Conservation (phyloP, 2,113 vertebrate species). For the Noturus placidus region DNA sequence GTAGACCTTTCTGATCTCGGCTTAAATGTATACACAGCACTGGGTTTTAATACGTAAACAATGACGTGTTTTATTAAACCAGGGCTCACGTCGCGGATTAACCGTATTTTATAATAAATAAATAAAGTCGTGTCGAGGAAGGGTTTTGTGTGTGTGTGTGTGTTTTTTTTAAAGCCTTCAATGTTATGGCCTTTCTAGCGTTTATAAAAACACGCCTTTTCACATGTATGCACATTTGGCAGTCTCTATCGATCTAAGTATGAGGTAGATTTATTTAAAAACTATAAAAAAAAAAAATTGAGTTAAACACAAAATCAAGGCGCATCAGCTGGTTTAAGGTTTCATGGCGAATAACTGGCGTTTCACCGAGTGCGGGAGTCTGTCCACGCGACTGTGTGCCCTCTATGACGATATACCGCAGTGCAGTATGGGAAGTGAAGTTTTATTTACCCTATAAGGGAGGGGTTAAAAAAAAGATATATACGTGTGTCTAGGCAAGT, state of each 20-base stretch:
- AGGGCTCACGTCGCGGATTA: not conserved
- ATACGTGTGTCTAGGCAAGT: not conserved
- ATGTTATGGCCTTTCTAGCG: not conserved
- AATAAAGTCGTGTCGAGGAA: not conserved
- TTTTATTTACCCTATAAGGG: not conserved
- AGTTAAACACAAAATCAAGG: not conserved
- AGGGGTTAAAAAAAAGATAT: too few relatives aligned
- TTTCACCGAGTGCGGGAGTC: not conserved
- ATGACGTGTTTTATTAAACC: not conserved
- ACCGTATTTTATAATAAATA: not conserved
- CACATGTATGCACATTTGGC: not conserved
- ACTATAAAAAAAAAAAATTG: not conserved
- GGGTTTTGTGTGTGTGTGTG: too few relatives aligned
- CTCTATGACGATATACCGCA: not conserved
- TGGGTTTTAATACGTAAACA: not conserved
- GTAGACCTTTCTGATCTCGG: not conserved
- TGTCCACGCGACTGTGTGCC: too few relatives aligned
- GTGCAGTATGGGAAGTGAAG: conserved; percentile 25
- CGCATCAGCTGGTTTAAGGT: not conserved
- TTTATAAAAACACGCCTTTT: not conserved
- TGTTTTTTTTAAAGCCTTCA: too few relatives aligned
- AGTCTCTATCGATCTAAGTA: too few relatives aligned
- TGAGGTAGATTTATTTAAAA: too few relatives aligned
- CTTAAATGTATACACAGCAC: too few relatives aligned
- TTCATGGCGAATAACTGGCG: not conserved